phyloP scores from a whole-genome alignment of 2,888 invertebrate genomes.

The Catonia carolina region DNA sequence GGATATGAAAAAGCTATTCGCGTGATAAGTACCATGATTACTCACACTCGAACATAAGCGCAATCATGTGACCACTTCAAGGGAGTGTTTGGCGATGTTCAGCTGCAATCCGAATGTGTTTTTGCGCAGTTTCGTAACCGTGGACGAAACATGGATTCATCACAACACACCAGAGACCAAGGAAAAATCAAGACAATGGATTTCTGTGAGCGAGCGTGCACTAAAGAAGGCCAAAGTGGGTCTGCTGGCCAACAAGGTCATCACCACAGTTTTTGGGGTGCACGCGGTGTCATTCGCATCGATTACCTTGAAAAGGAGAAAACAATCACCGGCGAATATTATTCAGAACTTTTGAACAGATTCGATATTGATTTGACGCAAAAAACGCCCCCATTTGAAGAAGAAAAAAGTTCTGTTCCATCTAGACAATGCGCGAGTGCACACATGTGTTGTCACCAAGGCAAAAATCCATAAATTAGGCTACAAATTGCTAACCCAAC shows the following conservation, averaged over 20 bases:
- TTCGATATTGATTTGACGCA: neutral
- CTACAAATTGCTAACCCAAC: no score
- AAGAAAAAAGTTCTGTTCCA: neutral
- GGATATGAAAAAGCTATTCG: no score
- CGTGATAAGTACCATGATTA: no score
- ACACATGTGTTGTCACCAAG: no score
- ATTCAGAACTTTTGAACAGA: neutral
- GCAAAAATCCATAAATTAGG: no score
- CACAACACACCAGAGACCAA: constrained; percentile 14
- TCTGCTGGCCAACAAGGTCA: neutral
- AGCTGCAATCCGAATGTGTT: constrained; percentile 1
- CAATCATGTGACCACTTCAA: no score
- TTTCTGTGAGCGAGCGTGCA: neutral
- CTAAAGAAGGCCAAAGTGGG: neutral
- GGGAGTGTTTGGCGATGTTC: neutral
- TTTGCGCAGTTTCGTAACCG: constrained; percentile 2
- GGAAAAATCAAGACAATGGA: neutral
- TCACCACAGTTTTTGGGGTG: constrained; percentile 2
- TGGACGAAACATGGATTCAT: constrained; percentile 15
- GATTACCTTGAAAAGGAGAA: constrained; percentile 7
- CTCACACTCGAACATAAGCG: no score
- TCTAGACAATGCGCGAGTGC: neutral
- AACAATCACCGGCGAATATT: neutral
- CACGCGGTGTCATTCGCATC: no score
- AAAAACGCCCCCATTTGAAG: neutral